phyloP scores from a whole-genome alignment of 92 coral and sea anemone genomes.

The Phymanthus crucifer region DNA sequence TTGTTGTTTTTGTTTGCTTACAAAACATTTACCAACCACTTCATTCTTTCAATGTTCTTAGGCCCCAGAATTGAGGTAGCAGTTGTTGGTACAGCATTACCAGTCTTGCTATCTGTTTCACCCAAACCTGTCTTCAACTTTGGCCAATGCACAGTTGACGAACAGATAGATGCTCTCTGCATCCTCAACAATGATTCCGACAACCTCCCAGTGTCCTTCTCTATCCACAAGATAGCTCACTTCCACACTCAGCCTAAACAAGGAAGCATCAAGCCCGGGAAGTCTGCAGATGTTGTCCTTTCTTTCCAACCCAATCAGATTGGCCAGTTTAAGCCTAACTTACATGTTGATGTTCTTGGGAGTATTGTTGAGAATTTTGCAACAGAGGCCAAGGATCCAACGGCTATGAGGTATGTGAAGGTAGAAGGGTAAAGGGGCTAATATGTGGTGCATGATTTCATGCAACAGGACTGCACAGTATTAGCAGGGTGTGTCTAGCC shows the following conservation, averaged over 20 bases:
- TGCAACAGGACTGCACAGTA: too few relatives aligned
- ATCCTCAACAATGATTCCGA: conserved; percentile 90
- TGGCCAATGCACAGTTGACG: conserved; percentile 86
- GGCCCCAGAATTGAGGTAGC: conserved; percentile 90
- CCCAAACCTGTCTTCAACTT: conserved; percentile 87
- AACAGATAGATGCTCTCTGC: conserved; percentile 83
- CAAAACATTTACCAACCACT: too few relatives aligned
- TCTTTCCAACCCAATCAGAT: conserved; percentile 94
- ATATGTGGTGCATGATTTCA: too few relatives aligned
- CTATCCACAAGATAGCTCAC: conserved; percentile 80
- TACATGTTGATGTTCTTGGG: conserved; percentile 76
- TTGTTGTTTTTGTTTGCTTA: too few relatives aligned
- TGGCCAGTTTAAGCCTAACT: conserved; percentile 75
- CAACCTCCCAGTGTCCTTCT: conserved; percentile 72
- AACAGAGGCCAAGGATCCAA: conserved; percentile 56
- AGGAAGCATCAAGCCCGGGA: conserved; percentile 66
- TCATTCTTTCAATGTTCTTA: conserved; percentile 7
- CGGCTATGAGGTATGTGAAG: conserved; percentile 47
- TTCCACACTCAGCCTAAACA: conserved; percentile 82
- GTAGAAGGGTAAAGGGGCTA: too few relatives aligned
- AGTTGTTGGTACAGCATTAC: conserved; percentile 85
- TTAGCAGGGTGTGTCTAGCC: not conserved
- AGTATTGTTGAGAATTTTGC: conserved; percentile 66
- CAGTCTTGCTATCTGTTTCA: conserved; percentile 78
- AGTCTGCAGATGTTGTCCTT: conserved; percentile 77